Conservation (phyloP, 2,888 invertebrate species). For the Meloe dianella region DNA sequence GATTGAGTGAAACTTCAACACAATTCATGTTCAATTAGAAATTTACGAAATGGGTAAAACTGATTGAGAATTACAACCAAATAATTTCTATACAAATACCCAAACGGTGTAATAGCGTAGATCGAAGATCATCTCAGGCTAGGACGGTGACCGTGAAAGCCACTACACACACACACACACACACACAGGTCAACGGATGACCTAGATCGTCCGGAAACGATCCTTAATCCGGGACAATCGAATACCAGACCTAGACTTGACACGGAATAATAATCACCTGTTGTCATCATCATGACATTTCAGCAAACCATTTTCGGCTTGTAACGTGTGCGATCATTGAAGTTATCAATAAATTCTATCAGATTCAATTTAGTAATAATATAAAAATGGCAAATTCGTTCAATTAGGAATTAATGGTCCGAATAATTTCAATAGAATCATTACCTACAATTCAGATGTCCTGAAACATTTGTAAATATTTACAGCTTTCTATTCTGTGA, state of each 20-base stretch:
- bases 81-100: background rate
- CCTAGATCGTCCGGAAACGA: slow-evolving; percentile 48
- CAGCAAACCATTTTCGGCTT: background rate
- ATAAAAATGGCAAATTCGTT: background rate
- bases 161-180: slow-evolving; percentile 21
- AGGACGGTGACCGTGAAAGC: slow-evolving; percentile 49
- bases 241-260: slow-evolving; percentile 45
- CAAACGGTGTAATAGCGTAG: background rate
- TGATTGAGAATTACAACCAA: no score
- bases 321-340: background rate
- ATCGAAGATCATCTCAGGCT: slow-evolving; percentile 41
- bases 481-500: background rate
- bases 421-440: background rate
- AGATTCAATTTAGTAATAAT: no score
- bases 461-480: background rate
- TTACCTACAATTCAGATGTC: no score
- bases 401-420: background rate
- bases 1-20: no score
- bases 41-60: background rate
- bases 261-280: slow-evolving; percentile 41
- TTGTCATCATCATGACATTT: slow-evolving; percentile 13
- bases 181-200: slow-evolving; percentile 47
- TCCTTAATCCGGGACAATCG: slow-evolving; percentile 37
- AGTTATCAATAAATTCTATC: background rate
- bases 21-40: no score